These are phyloP conservation scores for Drosophila orosa DNA, from an alignment of 1,140 invertebrate species.

Conservation along the genomic window DNA sequence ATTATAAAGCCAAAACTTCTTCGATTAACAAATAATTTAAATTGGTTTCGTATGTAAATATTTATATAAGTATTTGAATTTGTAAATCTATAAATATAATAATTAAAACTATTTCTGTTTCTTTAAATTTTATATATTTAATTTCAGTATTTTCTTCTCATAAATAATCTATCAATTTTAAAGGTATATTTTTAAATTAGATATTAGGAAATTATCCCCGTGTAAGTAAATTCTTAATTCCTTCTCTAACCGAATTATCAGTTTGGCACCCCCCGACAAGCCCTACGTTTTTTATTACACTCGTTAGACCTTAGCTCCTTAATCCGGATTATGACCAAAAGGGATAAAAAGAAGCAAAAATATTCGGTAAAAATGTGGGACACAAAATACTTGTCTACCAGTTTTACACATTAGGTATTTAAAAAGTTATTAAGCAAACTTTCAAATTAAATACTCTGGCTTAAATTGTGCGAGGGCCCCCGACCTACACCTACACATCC, in stretches of 20 bases:
- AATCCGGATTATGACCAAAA: constrained; percentile 1
- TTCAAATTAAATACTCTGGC: constrained; percentile 68
- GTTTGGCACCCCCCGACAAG: not conserved
- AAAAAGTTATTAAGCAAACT: constrained; percentile 75
- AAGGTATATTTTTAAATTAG: too few relatives aligned
- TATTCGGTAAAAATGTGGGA: constrained; percentile 52
- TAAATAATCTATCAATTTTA: too few relatives aligned
- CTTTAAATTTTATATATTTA: too few relatives aligned
- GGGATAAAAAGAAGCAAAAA: constrained; percentile 16
- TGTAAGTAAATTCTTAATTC: not conserved
- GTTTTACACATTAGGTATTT: constrained; percentile 61
- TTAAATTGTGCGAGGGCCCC: constrained; percentile 63
- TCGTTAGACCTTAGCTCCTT: constrained; percentile 3
- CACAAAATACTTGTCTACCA: constrained; percentile 47
- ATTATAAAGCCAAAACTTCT: too few relatives aligned
- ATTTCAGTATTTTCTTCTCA: too few relatives aligned
- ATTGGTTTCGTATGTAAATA: too few relatives aligned
- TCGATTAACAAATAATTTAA: too few relatives aligned
- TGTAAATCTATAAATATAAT: too few relatives aligned
- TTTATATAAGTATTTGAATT: too few relatives aligned
- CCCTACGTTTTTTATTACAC: not conserved
- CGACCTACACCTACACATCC: constrained; percentile 17
- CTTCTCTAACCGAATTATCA: not conserved
- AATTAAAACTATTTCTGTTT: too few relatives aligned
- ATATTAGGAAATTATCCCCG: too few relatives aligned